phyloP scores from a whole-genome alignment of 1,140 invertebrate species.

The Coboldia fuscipes region DNA sequence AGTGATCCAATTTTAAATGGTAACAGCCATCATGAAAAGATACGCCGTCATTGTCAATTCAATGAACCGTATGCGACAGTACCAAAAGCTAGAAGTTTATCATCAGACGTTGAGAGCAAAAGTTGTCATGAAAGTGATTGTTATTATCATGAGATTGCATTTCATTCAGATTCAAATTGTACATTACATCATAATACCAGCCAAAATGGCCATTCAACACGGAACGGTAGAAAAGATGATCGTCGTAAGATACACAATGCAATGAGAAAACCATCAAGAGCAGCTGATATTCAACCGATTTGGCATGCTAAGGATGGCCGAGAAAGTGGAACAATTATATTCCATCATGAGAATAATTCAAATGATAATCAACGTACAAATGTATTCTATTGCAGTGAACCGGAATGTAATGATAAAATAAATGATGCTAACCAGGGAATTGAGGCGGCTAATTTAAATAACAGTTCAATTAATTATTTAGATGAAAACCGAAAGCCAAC shows the following conservation, averaged over 20 bases:
- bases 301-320: neutral
- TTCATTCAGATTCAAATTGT: neutral
- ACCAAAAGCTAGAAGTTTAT: conserved; percentile 18
- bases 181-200: conserved; percentile 6
- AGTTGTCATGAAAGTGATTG: conserved; percentile 15
- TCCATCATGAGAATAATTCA: neutral
- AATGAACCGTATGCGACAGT: conserved; percentile 11
- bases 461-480: no score
- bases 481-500: no score
- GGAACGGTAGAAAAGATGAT: neutral
- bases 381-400: neutral
- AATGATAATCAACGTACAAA: neutral
- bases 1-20: no score
- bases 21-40: neutral
- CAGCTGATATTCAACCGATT: no score
- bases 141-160: conserved; percentile 7
- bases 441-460: no score
- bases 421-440: neutral
- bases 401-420: neutral
- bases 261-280: neutral
- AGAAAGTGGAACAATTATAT: conserved; percentile 3
- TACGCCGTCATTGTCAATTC: conserved; percentile 7
- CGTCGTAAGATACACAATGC: neutral
- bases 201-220: conserved; percentile 14
- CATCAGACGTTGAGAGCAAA: conserved; percentile 14